Percentiles rank a stretch among this genome's conserved stretches.
Conservation (phyloP, 2,888 invertebrate species). For the Nemotelus nigrinus region DNA sequence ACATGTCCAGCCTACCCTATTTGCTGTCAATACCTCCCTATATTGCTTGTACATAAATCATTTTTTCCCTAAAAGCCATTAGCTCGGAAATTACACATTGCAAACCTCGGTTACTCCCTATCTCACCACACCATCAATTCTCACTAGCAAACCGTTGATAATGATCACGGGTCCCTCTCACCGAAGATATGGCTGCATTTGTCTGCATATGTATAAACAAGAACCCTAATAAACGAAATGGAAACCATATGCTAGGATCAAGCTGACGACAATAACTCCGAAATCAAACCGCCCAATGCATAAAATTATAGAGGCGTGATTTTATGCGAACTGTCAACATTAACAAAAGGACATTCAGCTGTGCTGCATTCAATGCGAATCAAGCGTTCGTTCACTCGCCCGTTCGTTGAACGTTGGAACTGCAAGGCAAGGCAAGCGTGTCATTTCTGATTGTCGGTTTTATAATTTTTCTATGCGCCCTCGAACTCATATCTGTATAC, state of each 20-base stretch:
- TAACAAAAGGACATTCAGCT: conserved; percentile 40
- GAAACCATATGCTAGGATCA: conserved; percentile 37
- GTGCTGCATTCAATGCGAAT: not conserved
- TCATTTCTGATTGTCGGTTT: conserved; percentile 9
- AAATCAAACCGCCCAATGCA: conserved; percentile 32
- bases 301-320: conserved; percentile 40
- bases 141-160: not conserved
- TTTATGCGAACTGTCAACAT: conserved; percentile 41
- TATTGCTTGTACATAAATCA: not conserved
- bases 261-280: conserved; percentile 17
- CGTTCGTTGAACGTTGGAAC: not conserved
- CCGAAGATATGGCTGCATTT: not conserved
- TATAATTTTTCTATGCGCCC: not conserved
- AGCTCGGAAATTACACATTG: conserved; percentile 17
- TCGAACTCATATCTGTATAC: not conserved
- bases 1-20: too few relatives aligned
- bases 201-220: not conserved
- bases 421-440: conserved; percentile 28
- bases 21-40: too few relatives aligned
- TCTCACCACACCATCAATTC: conserved; percentile 29
- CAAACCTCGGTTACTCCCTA: conserved; percentile 25
- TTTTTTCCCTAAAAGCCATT: not conserved
- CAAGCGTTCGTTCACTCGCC: too few relatives aligned
- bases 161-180: not conserved
- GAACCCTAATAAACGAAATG: conserved; percentile 41